Base-by-base conservation (phyloP, 2,888 invertebrate species). In the Drosophila colorata region DNA sequence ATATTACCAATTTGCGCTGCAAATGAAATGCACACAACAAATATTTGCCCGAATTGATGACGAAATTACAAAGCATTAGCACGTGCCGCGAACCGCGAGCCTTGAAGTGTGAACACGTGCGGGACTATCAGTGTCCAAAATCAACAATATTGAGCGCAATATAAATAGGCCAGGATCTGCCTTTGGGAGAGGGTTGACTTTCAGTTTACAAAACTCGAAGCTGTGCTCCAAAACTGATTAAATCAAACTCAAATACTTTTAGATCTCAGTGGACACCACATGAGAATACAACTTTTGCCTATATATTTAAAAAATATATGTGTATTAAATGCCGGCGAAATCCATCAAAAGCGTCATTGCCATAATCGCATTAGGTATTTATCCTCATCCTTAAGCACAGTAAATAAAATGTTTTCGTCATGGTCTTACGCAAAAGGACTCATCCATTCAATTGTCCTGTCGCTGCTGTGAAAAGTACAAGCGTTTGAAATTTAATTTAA, bases 101-200 rank as follows among this genome's bases (percentile, higher is more conserved):
- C 66, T 46, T 67, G 75, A 88, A 90, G 90, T 90, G 90, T 88
- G 88, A 90, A 90, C 90, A 90, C 90, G 90, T 90, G 90, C 76
- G 43, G 53, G n/a, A 61, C 76, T 87, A 90, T 89, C 80, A 72
- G 74, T 85, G 83, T 76, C 74, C 60, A 86, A 74, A 80, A 87
- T 86, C 86, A 85, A 86, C 88, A 86, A 88, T 72, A 82, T 73
- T 38, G 67, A 58, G 53, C n/a, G 48, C 44, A 47, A 67, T 69
- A 47, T 28, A 31, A 55, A 52, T 20, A 46, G 43, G 3, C 13
- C n/a, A 6, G n/a, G 13, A 5, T 9, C 28, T 28, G 28, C 9
- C 9, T 0, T 8, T 2, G 3, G 28, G 28, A 28, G 28, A 16
- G 38, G 38, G 16, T 16, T 25, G 25, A 28, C 4, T 28, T 28